Evolutionary conservation across 2,888 invertebrate species (phyloP), one percentile per base, ranked within the genome.

Genomic region (Drosophila sordidula): DNA sequence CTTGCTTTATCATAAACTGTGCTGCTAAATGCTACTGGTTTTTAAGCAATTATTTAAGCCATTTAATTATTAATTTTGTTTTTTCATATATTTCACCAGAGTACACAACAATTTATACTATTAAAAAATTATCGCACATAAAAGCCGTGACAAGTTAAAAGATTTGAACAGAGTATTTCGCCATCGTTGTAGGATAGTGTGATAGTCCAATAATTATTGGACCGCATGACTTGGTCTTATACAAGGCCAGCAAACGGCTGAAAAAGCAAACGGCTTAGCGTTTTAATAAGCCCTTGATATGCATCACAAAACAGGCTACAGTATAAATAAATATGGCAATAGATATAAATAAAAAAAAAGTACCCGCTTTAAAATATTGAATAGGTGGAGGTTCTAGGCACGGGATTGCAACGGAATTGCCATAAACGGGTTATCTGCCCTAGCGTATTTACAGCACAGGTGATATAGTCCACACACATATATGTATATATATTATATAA

Each of bases 201-300:
- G 41, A 26, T 18, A 18, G 2, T 18, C 18, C 18, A 18, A 18
- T 18, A 18, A 18, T 8, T 34, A n/a, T 18, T 22, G 12, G 2
- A 14, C 3, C 29, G 44, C 6, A 12, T 3, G 22, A 34, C 14
- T 29, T 9, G 25, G 22, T 9, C n/a, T 42, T 39, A 44, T 45
- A 22, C 51, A 46, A 46, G 14, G 3, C 12, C 32, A 8, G 9
- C 4, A n/a, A 59, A 44, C 25, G n/a, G 14, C 36, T 25, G 34
- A 11, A 22, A 39, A 50, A 51, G 25, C 32, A 54, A 29, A 18
- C 26, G 36, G 44, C 6, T 26, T 9, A 39, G 39, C 8, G 3
- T 42, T 50, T 41, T 16, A 29, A 36, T 25, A 12, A 32, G 56
- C 75, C 70, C 58, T 75, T 63, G 22, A 49, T 56, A 45, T 59